These are phyloP conservation scores for Lucilia cuprina DNA, from an alignment of 1,140 invertebrate genomes.

Conservation along the genomic window DNA sequence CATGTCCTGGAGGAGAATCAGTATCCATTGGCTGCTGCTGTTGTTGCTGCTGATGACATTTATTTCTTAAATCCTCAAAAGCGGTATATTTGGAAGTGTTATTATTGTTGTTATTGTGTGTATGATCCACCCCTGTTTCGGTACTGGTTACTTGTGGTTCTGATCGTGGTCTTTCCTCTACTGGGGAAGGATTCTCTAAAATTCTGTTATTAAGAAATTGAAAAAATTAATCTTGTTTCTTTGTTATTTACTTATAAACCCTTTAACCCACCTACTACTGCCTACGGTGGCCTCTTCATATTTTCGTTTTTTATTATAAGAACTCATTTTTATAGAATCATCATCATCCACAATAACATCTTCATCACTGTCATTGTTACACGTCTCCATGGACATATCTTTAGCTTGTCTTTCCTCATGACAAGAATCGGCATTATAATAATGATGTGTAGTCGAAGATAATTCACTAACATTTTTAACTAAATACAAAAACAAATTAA, in stretches of 20 bases:
- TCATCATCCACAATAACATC: constrained; percentile 61
- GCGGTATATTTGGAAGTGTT: constrained; percentile 53
- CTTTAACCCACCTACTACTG: constrained; percentile 52
- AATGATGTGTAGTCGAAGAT: constrained; percentile 61
- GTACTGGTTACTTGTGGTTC: constrained; percentile 60
- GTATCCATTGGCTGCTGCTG: constrained; percentile 48
- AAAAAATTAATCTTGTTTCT: neutral
- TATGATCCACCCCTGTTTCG: constrained; percentile 50
- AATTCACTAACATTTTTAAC: constrained; percentile 61
- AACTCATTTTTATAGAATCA: constrained; percentile 54
- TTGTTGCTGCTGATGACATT: constrained; percentile 32
- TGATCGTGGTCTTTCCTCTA: constrained; percentile 56
- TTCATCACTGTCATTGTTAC: constrained; percentile 61
- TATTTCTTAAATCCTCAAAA: constrained; percentile 47
- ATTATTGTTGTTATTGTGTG: constrained; percentile 50
- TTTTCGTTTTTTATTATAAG: constrained; percentile 45
- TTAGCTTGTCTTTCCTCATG: constrained; percentile 48
- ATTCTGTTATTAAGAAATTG: constrained; percentile 41
- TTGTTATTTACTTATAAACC: neutral
- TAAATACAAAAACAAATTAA: constrained; percentile 30
- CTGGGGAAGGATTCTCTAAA: constrained; percentile 53
- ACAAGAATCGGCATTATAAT: constrained; percentile 61
- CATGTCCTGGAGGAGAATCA: constrained; percentile 45
- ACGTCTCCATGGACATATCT: constrained; percentile 56
- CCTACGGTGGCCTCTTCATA: constrained; percentile 53